A percentile compares a stretch with the other conserved stretches of the same genome.
These are phyloP conservation scores for Stenodema calcarata DNA, from an alignment of 2,888 invertebrate species.

Conservation along the genomic window DNA sequence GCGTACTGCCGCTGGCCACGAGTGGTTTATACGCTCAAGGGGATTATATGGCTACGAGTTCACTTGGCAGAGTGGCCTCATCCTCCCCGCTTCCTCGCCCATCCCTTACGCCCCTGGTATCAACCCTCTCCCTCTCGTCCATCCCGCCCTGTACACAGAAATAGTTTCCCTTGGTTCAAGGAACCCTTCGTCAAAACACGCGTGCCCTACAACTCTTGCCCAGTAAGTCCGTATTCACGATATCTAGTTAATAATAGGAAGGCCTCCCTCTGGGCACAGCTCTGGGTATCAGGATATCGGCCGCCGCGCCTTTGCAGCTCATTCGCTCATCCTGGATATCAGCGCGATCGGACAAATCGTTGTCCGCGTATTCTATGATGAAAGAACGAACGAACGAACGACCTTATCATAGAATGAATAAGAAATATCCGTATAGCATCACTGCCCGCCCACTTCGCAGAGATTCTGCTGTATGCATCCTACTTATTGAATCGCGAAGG, in stretches of 20 bases:
- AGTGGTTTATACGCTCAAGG: conserved; percentile 31
- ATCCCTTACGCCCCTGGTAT: background rate
- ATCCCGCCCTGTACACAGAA: background rate
- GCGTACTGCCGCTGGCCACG: conserved; percentile 37
- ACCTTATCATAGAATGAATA: too few species aligned
- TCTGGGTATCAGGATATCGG: conserved; percentile 15
- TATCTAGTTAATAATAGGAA: conserved; percentile 36
- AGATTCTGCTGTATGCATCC: too few species aligned
- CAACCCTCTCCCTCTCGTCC: background rate
- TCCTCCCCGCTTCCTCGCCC: background rate
- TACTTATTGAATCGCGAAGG: too few species aligned
- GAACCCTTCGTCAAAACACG: conserved; percentile 46
- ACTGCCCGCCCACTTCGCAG: too few species aligned
- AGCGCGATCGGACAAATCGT: background rate
- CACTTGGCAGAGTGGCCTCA: conserved; percentile 40
- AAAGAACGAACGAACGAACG: too few species aligned
- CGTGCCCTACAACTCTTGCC: conserved; percentile 40
- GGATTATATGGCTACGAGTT: conserved; percentile 36
- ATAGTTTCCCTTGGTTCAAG: conserved; percentile 38
- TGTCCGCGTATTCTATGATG: too few species aligned
- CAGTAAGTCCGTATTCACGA: conserved; percentile 28
- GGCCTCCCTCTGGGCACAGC: conserved; percentile 26
- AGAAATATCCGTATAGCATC: too few species aligned
- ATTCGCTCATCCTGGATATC: background rate
- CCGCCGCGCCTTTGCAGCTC: conserved; percentile 5